Evolutionary conservation across 2,113 vertebrate genomes (phyloP), one percentile per base, ranked within the genome.

Genomic region (Bos indicus): DNA sequence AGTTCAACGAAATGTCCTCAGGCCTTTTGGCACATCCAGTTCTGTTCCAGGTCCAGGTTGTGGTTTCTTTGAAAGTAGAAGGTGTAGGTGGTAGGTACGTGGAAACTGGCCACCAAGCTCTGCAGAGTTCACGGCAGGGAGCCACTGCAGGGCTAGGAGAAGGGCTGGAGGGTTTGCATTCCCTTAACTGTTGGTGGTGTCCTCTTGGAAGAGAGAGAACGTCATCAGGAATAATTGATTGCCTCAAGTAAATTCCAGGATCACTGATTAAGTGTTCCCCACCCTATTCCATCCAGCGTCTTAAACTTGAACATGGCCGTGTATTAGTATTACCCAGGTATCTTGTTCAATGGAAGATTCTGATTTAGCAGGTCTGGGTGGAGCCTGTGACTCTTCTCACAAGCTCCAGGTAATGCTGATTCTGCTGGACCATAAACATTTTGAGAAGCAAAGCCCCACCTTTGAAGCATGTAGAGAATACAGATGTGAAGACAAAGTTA

Each of bases 61-160:
- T 92, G 94, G 81, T 92, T 98, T 98, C 90, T 96, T 94, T 97
- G 89, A 97, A 97, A 97, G 95, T 81, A 51, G 62, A 43, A 93
- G 92, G 88, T 95, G 90, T 96, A 77, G 85, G 84, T 83, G 96
- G 74, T 80, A 90, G 81, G 64, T 43, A 36, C 64, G 0, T 92
- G 43, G 88, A 64, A 90, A 78, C 7, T 28, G 11, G 64, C 71
- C 78, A 2, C 40, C 17, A 13, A 62, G 28, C 46, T 95, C 64
- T 14, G 19, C 46, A 57, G 52, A 46, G 36, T 83, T 90, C 51
- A 6, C 6, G 7, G 30, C 77, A 16, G 26, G 48, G 15, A 77
- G 25, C 95, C 6, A 9, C n/a, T 16, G 6, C 25, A 40, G 30
- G 57, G 5, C 57, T 57, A 16, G 40, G 62, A 83, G 59, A 56